A percentile compares a stretch with the other conserved stretches of the same genome.
Conservation (phyloP, 2,797 vertebrate species). For the Pantherophis vulpinus region DNA sequence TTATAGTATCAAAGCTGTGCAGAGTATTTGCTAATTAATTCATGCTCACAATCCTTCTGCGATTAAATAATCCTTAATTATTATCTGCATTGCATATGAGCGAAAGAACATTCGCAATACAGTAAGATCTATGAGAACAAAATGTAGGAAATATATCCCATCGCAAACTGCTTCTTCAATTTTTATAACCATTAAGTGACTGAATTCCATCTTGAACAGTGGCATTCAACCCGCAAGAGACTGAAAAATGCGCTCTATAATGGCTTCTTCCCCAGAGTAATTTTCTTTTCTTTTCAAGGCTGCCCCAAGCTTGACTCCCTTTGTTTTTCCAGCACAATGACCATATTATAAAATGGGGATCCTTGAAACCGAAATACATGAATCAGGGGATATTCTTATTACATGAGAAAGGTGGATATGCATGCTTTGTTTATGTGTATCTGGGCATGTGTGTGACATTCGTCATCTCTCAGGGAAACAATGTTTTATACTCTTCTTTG, state of each 20-base stretch:
- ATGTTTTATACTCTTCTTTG: background rate
- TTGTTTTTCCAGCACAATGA: background rate
- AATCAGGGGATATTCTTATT: background rate
- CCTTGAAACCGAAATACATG: background rate
- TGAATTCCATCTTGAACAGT: background rate
- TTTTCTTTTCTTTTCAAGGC: background rate
- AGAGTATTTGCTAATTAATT: slow-evolving; percentile 30
- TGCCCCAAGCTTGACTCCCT: background rate
- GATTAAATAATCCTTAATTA: background rate
- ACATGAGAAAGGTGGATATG: background rate
- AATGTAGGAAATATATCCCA: background rate
- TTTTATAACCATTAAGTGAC: background rate
- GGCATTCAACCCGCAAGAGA: background rate
- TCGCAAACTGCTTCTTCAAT: background rate
- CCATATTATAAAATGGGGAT: background rate
- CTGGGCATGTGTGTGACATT: background rate
- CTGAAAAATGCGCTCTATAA: background rate
- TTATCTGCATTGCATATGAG: background rate
- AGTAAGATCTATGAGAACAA: background rate
- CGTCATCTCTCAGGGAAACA: background rate
- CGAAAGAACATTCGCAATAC: background rate
- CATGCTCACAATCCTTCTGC: background rate
- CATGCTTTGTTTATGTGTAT: background rate
- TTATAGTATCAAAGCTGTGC: slow-evolving; percentile 19
- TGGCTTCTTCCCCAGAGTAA: background rate